Conservation (phyloP, 2,797 vertebrate species). For the Schizothorax lantsangensis region DNA sequence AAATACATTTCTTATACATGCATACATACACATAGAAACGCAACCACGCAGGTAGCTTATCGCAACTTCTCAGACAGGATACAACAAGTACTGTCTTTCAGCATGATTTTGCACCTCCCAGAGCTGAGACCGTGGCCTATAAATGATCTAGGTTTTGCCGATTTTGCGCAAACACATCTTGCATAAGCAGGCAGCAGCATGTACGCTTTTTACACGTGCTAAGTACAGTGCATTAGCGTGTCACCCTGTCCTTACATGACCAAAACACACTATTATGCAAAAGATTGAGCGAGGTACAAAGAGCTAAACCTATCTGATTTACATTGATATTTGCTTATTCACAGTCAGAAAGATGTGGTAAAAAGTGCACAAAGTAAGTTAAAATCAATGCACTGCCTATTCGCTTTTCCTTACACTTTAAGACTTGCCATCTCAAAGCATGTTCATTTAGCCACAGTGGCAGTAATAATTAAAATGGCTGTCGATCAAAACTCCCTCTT, state of each 20-base stretch:
- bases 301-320: slow-evolving; percentile 9
- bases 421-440: slow-evolving; percentile 55
- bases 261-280: not conserved
- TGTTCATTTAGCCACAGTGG: slow-evolving; percentile 68
- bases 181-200: slow-evolving; percentile 63
- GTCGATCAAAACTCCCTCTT: slow-evolving; percentile 68
- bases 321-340: slow-evolving; percentile 23
- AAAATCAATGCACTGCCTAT: slow-evolving; percentile 43
- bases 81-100: slow-evolving; percentile 66
- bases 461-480: slow-evolving; percentile 72
- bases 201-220: slow-evolving; percentile 32
- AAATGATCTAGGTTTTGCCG: slow-evolving; percentile 47
- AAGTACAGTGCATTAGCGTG: slow-evolving; percentile 11
- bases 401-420: slow-evolving; percentile 42
- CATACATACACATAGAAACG: slow-evolving; percentile 14
- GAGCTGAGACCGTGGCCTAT: slow-evolving; percentile 43
- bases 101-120: slow-evolving; percentile 56
- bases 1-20: slow-evolving; percentile 37
- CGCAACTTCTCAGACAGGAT: slow-evolving; percentile 61
- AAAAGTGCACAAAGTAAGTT: slow-evolving; percentile 46
- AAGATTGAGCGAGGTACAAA: not conserved
- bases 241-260: slow-evolving; percentile 5
- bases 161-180: slow-evolving; percentile 54
- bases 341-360: slow-evolving; percentile 48
- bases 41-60: slow-evolving; percentile 40